These are phyloP conservation scores for Synanthedon andrenaeformis DNA, from an alignment of 2,888 invertebrate genomes.

Conservation along the genomic window DNA sequence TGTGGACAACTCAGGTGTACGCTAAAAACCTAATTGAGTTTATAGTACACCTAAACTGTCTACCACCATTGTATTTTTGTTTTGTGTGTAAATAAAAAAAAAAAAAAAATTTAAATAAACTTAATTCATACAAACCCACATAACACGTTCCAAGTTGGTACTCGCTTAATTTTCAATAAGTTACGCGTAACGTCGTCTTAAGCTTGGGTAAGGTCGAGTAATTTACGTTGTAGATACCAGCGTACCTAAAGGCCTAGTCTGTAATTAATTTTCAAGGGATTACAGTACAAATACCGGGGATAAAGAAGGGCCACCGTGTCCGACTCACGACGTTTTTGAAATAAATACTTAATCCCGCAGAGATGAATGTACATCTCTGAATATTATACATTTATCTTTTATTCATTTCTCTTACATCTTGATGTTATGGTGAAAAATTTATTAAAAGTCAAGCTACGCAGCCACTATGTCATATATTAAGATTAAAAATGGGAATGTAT, in stretches of 20 bases:
- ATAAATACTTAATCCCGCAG: constrained; percentile 24
- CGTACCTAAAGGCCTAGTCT: constrained; percentile 32
- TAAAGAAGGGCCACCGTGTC: constrained; percentile 38
- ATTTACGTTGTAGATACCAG: constrained; percentile 19
- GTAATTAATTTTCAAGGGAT: constrained; percentile 65
- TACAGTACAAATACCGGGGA: constrained; percentile 53
- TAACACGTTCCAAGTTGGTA: neutral
- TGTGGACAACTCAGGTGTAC: too few relatives aligned
- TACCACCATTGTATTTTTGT: too few relatives aligned
- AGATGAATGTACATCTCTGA: too few relatives aligned
- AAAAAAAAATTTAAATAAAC: neutral
- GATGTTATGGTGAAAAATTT: too few relatives aligned
- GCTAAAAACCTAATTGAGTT: too few relatives aligned
- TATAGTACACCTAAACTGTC: too few relatives aligned
- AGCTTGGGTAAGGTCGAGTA: constrained; percentile 35
- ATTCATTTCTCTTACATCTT: too few relatives aligned
- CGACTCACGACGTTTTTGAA: constrained; percentile 31
- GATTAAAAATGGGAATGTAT: too few relatives aligned
- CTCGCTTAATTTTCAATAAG: constrained; percentile 14
- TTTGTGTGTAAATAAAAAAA: too few relatives aligned
- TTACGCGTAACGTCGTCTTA: constrained; percentile 27
- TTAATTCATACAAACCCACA: neutral
- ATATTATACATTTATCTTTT: too few relatives aligned
- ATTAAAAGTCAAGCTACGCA: too few relatives aligned
- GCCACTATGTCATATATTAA: too few relatives aligned